Conservation (phyloP, 2,113 vertebrate genomes). For the Cyanoderma ruficeps region DNA sequence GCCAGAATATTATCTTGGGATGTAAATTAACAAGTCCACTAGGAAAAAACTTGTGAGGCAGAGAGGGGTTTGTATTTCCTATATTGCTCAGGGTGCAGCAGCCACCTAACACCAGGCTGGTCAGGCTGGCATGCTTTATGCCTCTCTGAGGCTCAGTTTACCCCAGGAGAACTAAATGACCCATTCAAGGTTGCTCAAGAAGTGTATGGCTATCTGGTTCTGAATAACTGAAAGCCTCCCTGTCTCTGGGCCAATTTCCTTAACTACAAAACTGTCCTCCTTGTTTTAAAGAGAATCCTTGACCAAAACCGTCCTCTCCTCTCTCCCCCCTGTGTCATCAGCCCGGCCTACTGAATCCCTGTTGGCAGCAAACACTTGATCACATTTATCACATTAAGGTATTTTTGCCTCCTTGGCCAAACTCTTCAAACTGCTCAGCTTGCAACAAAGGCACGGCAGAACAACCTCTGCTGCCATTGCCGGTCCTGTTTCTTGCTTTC, state of each 20-base stretch:
- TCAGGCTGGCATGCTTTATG: not conserved
- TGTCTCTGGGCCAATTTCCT: not conserved
- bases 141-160: not conserved
- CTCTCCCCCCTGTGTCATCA: not conserved
- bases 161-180: not conserved
- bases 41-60: not conserved
- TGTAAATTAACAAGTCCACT: not conserved
- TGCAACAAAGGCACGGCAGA: not conserved
- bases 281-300: not conserved
- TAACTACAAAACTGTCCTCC: not conserved
- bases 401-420: conserved; percentile 12
- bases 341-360: not conserved
- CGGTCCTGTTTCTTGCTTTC: not conserved
- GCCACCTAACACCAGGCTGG: not conserved
- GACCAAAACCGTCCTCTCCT: not conserved
- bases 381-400: not conserved
- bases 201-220: not conserved
- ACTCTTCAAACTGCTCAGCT: not conserved
- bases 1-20: not conserved
- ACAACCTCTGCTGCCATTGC: not conserved
- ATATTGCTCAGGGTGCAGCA: not conserved
- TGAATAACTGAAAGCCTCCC: not conserved
- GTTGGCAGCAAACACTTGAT: not conserved
- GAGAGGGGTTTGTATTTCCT: not conserved
- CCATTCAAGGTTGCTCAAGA: not conserved